Evolutionary conservation across 2,888 invertebrate species (phyloP), one percentile per base, ranked within the genome.

Genomic region (Colostygia pectinataria): DNA sequence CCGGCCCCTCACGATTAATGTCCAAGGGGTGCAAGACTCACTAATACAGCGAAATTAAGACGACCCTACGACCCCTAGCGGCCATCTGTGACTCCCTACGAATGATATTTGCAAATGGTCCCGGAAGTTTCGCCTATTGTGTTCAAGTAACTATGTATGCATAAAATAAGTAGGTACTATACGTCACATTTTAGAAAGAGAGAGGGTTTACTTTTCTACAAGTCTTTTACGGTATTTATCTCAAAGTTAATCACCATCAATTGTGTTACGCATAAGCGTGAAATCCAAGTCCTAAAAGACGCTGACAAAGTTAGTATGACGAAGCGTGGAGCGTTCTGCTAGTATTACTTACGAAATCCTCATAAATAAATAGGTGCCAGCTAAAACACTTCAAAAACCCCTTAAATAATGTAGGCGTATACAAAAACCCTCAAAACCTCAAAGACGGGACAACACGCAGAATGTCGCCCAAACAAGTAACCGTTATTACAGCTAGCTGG

Each of bases 1-100:
- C 60, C 69, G 76, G 73, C 75, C 87, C 86, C 85, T 80, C 79
- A 74, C 76, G 83, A 87, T 87, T 86, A 85, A 88, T 87, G 80
- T 74, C 79, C 81, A 77, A 72, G 74, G 86, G 89, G 84, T 80
- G 75, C 74, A 86, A 85, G 87, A 85, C 77, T 83, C 78, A 27
- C 27, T 83, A 82, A 86, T 82, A 80, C 83, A 70, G 75, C 72
- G 72, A 88, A 87, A 89, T 89, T 87, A 90, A 90, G 89, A 90
- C 69, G 80, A 83, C 83, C 85, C 84, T 72, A 85, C 70, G 81
- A 83, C 83, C 86, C 85, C 75, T 79, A 59, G 57, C 59, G 63
- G 67, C 76, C 80, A 80, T 80, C 77, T 80, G 78, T 73, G 78
- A 79, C 80, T 80, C 82, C 73, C 66, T 55, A 47, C 63, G 20